These are phyloP conservation scores for Anabas testudineus DNA, from an alignment of 2,797 vertebrate genomes.

Conservation along the genomic window DNA sequence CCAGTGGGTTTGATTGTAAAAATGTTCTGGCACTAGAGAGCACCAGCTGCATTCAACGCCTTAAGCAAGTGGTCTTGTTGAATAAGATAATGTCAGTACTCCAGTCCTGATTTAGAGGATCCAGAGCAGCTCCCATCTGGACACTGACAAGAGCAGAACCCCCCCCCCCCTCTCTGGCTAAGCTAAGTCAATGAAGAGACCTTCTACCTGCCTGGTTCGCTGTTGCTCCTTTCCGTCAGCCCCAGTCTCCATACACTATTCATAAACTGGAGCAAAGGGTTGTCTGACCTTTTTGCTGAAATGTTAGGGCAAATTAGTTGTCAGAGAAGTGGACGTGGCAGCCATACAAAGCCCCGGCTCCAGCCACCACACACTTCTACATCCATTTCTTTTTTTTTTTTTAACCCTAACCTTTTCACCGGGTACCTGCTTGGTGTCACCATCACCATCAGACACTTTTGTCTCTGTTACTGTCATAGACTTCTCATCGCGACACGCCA, in stretches of 20 bases:
- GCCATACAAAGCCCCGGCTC: conserved; percentile 63
- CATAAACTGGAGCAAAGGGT: conserved; percentile 75
- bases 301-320: conserved; percentile 86
- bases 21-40: conserved; percentile 47
- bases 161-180: conserved; percentile 25
- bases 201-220: conserved; percentile 66
- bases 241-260: conserved; percentile 69
- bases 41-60: conserved; percentile 44
- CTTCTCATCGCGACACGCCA: neutral
- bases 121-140: conserved; percentile 66
- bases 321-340: conserved; percentile 73
- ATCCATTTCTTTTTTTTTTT: neutral
- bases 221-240: conserved; percentile 57
- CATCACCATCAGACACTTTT: neutral
- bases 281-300: conserved; percentile 84
- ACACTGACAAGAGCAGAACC: conserved; percentile 60
- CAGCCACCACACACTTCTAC: conserved; percentile 20
- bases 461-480: conserved; percentile 2
- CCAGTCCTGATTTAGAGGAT: conserved; percentile 60
- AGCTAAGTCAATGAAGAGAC: conserved; percentile 69
- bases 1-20: conserved; percentile 51
- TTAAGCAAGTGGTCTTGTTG: conserved; percentile 53
- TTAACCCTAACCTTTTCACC: conserved; percentile 14
- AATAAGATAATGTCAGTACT: conserved; percentile 68
- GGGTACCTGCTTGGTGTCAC: conserved; percentile 22